Percentiles rank a stretch among this genome's conserved stretches.
These are phyloP conservation scores for Streptopelia turtur DNA, from an alignment of 2,797 vertebrate species.

Conservation along the genomic window DNA sequence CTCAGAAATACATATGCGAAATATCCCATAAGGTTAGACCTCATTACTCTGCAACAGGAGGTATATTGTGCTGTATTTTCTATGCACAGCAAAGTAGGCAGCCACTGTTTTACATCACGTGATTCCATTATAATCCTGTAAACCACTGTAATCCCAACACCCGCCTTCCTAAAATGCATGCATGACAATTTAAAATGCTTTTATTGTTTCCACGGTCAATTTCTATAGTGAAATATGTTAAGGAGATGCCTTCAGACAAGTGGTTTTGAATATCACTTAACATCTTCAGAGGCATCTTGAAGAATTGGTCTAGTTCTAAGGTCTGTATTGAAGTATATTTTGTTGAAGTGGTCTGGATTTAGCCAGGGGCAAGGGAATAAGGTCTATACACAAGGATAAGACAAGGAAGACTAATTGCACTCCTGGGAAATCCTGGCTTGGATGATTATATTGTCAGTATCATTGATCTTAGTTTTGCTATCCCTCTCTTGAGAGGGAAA, in stretches of 20 bases:
- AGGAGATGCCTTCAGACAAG: not conserved
- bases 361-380: not conserved
- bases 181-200: not conserved
- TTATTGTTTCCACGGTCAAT: not conserved
- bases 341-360: slow-evolving; percentile 10
- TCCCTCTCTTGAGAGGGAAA: not conserved
- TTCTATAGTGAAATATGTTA: not conserved
- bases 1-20: not conserved
- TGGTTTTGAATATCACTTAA: not conserved
- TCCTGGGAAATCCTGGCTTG: slow-evolving; percentile 6
- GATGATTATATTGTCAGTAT: slow-evolving; percentile 36
- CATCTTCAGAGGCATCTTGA: not conserved
- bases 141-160: not conserved
- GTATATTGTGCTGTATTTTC: not conserved
- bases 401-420: slow-evolving; percentile 4
- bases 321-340: not conserved
- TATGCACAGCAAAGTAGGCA: not conserved
- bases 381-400: not conserved
- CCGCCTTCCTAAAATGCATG: not conserved
- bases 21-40: not conserved
- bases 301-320: not conserved
- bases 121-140: not conserved
- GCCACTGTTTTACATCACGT: not conserved
- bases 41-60: not conserved
- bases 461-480: slow-evolving; percentile 30